Percentiles rank a stretch among this genome's conserved stretches.
These are phyloP conservation scores for Benthosema pterotum DNA, from an alignment of 2,797 vertebrate species.

Conservation along the genomic window DNA sequence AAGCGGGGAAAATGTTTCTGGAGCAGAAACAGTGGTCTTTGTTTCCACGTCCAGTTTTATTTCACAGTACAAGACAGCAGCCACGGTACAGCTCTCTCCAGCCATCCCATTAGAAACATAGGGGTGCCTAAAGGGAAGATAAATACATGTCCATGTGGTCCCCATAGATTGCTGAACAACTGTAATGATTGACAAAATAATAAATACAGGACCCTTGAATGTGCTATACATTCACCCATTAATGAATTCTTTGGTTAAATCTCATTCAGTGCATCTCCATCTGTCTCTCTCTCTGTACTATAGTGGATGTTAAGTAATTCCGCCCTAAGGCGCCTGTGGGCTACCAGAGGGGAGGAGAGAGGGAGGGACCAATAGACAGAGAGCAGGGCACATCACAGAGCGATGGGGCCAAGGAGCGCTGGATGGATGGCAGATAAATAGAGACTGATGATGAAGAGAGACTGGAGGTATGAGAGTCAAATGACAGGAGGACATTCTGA, in stretches of 20 bases:
- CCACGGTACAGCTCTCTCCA: too few species aligned
- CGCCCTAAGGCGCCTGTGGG: slow-evolving; percentile 45
- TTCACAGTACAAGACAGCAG: too few species aligned
- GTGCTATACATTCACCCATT: not conserved
- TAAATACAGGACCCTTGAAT: too few species aligned
- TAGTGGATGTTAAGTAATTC: slow-evolving; percentile 54
- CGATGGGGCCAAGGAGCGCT: not conserved
- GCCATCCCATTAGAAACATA: too few species aligned
- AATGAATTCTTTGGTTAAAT: slow-evolving; percentile 19
- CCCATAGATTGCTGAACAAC: too few species aligned
- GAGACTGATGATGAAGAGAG: not conserved
- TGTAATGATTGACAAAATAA: too few species aligned
- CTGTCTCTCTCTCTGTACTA: slow-evolving; percentile 7
- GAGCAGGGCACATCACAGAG: not conserved
- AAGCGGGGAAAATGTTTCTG: too few species aligned
- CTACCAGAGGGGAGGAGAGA: slow-evolving; percentile 54
- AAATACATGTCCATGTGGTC: too few species aligned
- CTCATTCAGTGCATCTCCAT: slow-evolving; percentile 34
- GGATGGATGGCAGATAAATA: not conserved
- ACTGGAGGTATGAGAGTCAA: too few species aligned
- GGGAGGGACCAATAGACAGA: slow-evolving; percentile 23
- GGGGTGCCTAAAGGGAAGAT: too few species aligned
- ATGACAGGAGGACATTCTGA: not conserved
- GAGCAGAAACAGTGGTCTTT: too few species aligned
- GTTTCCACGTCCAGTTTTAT: too few species aligned